Base-by-base conservation (phyloP, 92 coral and sea anemone genomes). In the Siderastrea radians region DNA sequence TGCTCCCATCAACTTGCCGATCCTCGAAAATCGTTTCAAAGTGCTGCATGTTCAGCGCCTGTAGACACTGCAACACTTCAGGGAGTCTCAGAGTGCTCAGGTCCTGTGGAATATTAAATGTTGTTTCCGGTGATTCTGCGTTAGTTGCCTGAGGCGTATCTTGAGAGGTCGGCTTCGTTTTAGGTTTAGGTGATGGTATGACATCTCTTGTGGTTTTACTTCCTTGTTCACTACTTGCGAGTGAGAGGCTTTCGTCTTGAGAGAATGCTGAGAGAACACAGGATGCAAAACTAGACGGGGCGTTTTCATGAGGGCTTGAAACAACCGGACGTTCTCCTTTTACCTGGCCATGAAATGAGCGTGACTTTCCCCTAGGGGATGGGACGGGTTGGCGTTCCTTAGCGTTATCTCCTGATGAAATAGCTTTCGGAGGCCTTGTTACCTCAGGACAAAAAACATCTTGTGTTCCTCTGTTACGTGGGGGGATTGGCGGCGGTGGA, bases 1-100 rank as follows among this genome's bases (percentile, higher is more conserved):
- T 92, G 59, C 72, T 80, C n/a, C 90, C 95, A 79, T 92, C 95
- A 17, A 92, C 87, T 44, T 83, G 87, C 16, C 79, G 82, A 46
- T 66, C 75, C 59, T 69, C 71, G 75, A 92, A 92, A 50, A 84
- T 84, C 7, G 61, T 70, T 49, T 74, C 84, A 79, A 92, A 68
- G 11, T 84, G 68, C 3, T 84, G 86, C 89, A 87, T 55, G 49
- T 84, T 84, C 38, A 92, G n/a, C 51, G 58, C 49, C 57, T 60
- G 74, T 14, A 92, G 79, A 49, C 94, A 92, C 68, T 88, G 71
- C 6, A 75, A 74, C 2, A 92, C 92, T 3, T 72, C 94, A 48
- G 86, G 1, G 48, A 88, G 90, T 2, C 90, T 68, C 3, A 92
- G 86, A 49, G 78, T 51, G 61, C 74, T 78, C 53, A 92, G 48